Base-by-base conservation (phyloP, 2,888 invertebrate species). In the Drosophila fungiperda region DNA sequence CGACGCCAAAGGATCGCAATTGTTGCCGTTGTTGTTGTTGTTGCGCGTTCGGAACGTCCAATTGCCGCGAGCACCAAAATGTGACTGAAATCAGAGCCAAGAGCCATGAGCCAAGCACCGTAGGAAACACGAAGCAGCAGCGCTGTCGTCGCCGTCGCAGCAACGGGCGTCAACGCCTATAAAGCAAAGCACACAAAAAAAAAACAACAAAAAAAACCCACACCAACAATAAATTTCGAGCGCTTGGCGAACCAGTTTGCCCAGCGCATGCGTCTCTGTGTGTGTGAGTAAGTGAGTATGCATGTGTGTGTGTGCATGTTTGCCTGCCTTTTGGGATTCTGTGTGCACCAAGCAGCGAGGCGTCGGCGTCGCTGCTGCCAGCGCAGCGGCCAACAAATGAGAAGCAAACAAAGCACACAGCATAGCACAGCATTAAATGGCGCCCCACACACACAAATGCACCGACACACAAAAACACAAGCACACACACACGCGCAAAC, bases 11-110 rank as follows among this genome's bases (percentile, higher is more conserved):
- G 87, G 87, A 87, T 87, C 81, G 77, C 72, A 74, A 50, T 55
- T 49, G 54, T 50, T 62, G 45, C 50, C 54, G 58, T 65, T 45
- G 52, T 52, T 54, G 12, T 52, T 64, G 64, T 62, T 55, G 53
- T 64, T n/a, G 45, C 77, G 70, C 69, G 70, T 52, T 58, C 40
- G 68, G 65, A 68, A 72, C 90, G 92, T 92, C 92, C 87, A 91
- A 90, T 76, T 91, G 89, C 86, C 89, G 87, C 88, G 90, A 90
- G 91, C 92, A 92, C 92, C 92, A 92, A 92, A 90, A 88, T 83
- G 82, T 91, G 80, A 92, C 92, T 92, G 57, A 89, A 90, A 88
- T 83, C 79, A 71, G 79, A 79, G 79, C 83, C 80, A 85, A 83
- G 80, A 79, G 79, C 89, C 75, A 78, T 17, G 80, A 79, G 78